Evolutionary conservation across 2,888 invertebrate genomes (phyloP).

Genomic region (Cataglyphis albicans): DNA sequence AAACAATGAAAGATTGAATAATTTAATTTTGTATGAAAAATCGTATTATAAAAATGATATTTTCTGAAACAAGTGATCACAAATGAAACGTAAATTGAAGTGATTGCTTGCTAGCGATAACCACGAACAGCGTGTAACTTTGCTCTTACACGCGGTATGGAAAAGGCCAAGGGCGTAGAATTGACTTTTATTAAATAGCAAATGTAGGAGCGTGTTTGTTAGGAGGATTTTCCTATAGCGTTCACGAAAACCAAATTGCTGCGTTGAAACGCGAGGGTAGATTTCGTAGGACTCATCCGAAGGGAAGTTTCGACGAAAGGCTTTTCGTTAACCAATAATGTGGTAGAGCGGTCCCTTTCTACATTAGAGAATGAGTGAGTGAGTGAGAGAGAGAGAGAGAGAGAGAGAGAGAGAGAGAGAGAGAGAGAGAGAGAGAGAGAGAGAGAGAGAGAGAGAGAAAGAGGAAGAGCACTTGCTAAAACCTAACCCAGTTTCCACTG

Average conservation of each 20-base stretch:
- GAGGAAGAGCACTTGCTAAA: constrained; percentile 67
- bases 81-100: background rate
- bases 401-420: constrained; percentile 40
- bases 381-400: constrained; percentile 19
- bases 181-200: constrained; percentile 28
- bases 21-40: background rate
- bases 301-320: constrained; percentile 67
- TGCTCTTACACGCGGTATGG: background rate
- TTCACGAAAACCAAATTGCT: constrained; percentile 55
- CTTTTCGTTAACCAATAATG: constrained; percentile 72
- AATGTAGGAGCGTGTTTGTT: background rate
- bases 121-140: constrained; percentile 3
- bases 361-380: constrained; percentile 15
- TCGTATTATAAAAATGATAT: background rate
- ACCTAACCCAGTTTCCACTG: constrained; percentile 76
- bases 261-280: constrained; percentile 54
- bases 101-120: constrained; percentile 19
- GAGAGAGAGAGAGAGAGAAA: constrained; percentile 27
- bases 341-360: constrained; percentile 55
- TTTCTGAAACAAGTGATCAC: background rate
- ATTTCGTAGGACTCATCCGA: constrained; percentile 63
- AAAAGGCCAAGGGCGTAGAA: constrained; percentile 42
- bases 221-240: constrained; percentile 28
- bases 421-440: too few species aligned
- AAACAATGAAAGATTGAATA: background rate